phyloP scores from a whole-genome alignment of 2,113 vertebrate genomes.

The Zapornia atra region DNA sequence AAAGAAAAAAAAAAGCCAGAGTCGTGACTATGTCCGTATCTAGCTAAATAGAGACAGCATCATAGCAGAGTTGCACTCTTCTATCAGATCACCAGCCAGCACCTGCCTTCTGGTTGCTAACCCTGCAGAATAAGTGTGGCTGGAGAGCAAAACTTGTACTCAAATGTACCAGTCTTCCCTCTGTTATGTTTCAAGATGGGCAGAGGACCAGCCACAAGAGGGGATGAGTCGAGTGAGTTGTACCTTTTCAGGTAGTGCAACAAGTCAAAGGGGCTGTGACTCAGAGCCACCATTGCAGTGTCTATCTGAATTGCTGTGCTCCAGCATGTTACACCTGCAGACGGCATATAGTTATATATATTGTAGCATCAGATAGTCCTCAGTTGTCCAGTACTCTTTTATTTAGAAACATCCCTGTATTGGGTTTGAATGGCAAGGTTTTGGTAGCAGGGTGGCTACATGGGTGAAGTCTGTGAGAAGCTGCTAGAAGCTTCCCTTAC shows the following conservation, averaged over 20 bases:
- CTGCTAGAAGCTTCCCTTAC: too few relatives aligned
- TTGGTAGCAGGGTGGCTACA: neutral
- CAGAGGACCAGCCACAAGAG: neutral
- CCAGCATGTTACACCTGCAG: accelerated
- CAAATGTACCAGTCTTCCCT: neutral
- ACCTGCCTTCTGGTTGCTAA: neutral
- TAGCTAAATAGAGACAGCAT: neutral
- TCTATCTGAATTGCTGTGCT: neutral
- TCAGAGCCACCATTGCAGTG: neutral
- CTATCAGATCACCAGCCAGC: neutral
- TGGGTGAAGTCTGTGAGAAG: too few relatives aligned
- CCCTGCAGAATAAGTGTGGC: neutral
- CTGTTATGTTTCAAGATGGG: accelerated
- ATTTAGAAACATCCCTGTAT: neutral
- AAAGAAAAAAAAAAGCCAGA: neutral
- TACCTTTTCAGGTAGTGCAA: neutral
- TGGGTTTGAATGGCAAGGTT: neutral
- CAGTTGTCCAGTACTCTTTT: neutral
- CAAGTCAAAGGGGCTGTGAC: neutral
- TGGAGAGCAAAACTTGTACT: neutral
- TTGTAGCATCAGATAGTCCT: neutral
- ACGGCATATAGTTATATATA: neutral
- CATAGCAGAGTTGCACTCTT: neutral
- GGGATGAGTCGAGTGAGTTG: neutral
- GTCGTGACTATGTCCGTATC: neutral